Base-by-base conservation (phyloP, 1,140 invertebrate species). In the Thereuonema tuberculata region DNA sequence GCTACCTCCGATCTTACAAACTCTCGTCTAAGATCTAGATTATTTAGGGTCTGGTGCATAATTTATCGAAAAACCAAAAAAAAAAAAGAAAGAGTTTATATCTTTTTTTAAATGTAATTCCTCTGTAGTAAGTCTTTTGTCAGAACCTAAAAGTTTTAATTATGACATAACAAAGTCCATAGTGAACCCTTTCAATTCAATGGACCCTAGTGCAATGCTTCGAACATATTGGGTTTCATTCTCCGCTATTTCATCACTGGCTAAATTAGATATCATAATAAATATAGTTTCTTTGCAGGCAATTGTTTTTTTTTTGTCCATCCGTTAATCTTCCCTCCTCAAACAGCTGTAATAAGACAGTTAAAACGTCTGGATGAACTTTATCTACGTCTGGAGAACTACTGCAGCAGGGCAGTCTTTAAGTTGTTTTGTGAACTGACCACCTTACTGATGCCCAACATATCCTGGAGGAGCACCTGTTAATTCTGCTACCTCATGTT, bases 251-350 rank as follows among this genome's bases (percentile, higher is more conserved):
- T 93, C 89, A 67, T 92, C 85, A 69, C 84, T 89, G 12, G 89
- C 93, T 64, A 95, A 77, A 78, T 96, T 96, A 1, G 89, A 93
- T 1, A 92, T 95, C 91, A 96, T 95, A 60, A 96, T 84, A 74
- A 95, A 94, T 62, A 93, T 90, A 0, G 92, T 91, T 75, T 94
- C 82, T 77, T 93, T 93, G 72, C 92, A 95, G 66, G 90, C 86
- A 57, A 95, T 89, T 2, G 90, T 89, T 73, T 90, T 86, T n/a
- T 37, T 92, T 92, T 76, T 89, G 86, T 12, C 91, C 90, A 74
- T 95, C 91, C 17, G 91, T 95, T 26, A 95, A 71, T 56, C 90
- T 78, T 46, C 91, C 87, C 78, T 97, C 92, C 74, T 97, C 93
- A 76, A 97, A 95, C 2, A 97, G 74, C 71, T 97, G 93, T 37